Evolutionary conservation across 2,888 invertebrate species (phyloP).

Genomic region (Drosophila suboccidentalis): DNA sequence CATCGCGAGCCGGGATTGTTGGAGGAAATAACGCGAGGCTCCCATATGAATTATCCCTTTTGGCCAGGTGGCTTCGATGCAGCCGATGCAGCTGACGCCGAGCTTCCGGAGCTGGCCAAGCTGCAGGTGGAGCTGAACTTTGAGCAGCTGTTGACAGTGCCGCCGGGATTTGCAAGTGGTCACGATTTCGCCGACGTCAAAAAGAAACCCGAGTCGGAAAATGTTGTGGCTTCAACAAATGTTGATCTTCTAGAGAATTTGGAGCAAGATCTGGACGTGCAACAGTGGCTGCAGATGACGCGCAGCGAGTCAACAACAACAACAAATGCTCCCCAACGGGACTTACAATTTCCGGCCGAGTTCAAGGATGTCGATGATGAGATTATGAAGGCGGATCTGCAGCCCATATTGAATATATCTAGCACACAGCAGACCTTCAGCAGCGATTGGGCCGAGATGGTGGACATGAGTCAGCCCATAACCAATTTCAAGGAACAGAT

Average conservation of each 20-base stretch:
- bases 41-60: conserved; percentile 93
- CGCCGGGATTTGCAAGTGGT: conserved; percentile 90
- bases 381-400: conserved; percentile 84
- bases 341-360: conserved; percentile 54
- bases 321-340: conserved; percentile 2
- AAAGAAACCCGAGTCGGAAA: not conserved
- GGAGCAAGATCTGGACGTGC: conserved; percentile 82
- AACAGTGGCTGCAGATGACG: conserved; percentile 82
- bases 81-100: conserved; percentile 74
- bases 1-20: conserved; percentile 91
- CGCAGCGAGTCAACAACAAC: conserved; percentile 37
- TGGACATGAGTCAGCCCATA: conserved; percentile 93
- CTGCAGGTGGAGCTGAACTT: conserved; percentile 83
- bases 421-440: conserved; percentile 85
- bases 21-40: conserved; percentile 89
- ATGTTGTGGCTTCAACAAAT: conserved; percentile 49
- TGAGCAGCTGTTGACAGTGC: conserved; percentile 86
- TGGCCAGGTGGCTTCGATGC: conserved; percentile 93
- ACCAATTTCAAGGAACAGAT: conserved; percentile 92
- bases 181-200: conserved; percentile 86
- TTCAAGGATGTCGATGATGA: conserved; percentile 82
- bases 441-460: conserved; percentile 94
- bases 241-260: conserved; percentile 83
- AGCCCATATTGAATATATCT: conserved; percentile 90
- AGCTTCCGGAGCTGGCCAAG: conserved; percentile 86